Conservation (phyloP, 2,113 vertebrate genomes). For the Ciconia maguari region DNA sequence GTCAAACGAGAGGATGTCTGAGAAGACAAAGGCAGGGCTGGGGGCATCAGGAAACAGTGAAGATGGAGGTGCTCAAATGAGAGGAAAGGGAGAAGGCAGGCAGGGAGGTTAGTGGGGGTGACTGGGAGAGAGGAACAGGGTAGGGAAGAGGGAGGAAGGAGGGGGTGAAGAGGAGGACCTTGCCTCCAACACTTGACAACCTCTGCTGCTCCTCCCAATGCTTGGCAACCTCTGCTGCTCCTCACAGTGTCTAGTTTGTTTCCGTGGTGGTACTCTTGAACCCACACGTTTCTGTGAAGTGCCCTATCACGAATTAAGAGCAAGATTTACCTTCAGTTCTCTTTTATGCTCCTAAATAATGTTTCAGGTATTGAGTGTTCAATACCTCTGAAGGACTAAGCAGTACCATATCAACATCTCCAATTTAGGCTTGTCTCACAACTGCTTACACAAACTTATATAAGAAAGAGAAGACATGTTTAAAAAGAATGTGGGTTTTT, state of each 20-base stretch:
- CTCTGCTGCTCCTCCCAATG: fast-evolving
- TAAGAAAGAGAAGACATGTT: neutral
- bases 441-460: neutral
- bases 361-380: neutral
- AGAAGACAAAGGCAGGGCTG: neutral
- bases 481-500: neutral
- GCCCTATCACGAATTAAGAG: neutral
- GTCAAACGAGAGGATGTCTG: neutral
- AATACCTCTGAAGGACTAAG: neutral
- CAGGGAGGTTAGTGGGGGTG: neutral
- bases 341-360: neutral
- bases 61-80: neutral
- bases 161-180: neutral
- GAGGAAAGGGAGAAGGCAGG: neutral
- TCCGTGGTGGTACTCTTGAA: neutral
- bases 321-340: neutral
- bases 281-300: fast-evolving
- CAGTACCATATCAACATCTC: neutral
- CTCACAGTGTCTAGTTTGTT: neutral
- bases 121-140: neutral
- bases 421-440: neutral
- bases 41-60: neutral
- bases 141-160: neutral
- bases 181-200: fast-evolving
- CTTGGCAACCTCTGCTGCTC: neutral